These are phyloP conservation scores for Hydrotaea diabolus DNA, from an alignment of 2,888 invertebrate species.

Conservation along the genomic window DNA sequence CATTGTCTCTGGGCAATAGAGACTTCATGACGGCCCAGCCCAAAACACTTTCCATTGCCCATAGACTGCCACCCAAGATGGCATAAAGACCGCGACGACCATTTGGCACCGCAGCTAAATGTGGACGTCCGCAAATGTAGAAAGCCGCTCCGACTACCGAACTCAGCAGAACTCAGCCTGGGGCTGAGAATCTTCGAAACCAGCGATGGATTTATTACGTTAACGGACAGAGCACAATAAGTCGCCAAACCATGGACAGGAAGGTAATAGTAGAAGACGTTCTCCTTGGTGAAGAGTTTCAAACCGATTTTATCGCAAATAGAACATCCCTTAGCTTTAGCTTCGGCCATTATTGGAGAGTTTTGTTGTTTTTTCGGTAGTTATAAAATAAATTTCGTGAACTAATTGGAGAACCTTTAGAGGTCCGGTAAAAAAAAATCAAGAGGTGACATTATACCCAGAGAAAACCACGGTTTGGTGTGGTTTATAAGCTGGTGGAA, in stretches of 20 bases:
- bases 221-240: conserved; percentile 89
- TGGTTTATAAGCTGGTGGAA: no score
- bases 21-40: conserved; percentile 93
- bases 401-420: not conserved
- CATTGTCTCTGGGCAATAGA: conserved; percentile 82
- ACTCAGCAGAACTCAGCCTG: conserved; percentile 88
- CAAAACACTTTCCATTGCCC: conserved; percentile 94
- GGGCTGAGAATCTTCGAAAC: conserved; percentile 84
- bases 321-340: conserved; percentile 70
- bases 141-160: conserved; percentile 91
- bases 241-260: conserved; percentile 88
- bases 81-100: conserved; percentile 85
- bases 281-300: conserved; percentile 87
- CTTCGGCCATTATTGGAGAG: conserved; percentile 14
- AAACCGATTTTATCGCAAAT: conserved; percentile 80
- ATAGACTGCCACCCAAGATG: conserved; percentile 87
- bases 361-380: not conserved
- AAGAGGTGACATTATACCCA: no score
- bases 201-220: conserved; percentile 91
- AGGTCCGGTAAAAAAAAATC: conserved; percentile 16
- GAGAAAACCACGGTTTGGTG: no score
- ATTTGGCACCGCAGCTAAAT: conserved; percentile 85
- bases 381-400: conserved; percentile 24
- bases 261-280: conserved; percentile 88
- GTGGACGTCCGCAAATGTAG: conserved; percentile 91